phyloP scores from a whole-genome alignment of 1,140 invertebrate genomes.

The Tetramorium alpestre region DNA sequence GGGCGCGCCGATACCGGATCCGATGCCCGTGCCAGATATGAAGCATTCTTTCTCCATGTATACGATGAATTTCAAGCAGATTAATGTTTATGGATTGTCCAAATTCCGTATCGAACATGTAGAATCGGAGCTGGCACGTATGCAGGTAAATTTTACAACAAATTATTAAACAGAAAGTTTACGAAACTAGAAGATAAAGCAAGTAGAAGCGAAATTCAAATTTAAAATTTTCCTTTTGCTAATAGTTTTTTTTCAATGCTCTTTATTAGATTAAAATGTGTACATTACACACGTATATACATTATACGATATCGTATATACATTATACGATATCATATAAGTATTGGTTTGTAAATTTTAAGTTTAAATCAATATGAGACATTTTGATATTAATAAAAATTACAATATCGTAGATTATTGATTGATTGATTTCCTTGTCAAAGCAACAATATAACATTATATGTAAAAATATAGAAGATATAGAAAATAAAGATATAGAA shows the following conservation, averaged over 20 bases:
- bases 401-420: neutral
- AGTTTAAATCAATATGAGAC: too few species aligned
- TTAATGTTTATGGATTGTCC: constrained; percentile 90
- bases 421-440: neutral
- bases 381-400: too few species aligned
- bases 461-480: too few species aligned
- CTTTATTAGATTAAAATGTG: neutral
- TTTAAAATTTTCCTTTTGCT: neutral
- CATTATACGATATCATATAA: neutral
- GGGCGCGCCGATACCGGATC: constrained; percentile 91
- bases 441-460: neutral
- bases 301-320: neutral
- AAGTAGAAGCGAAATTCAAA: neutral
- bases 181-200: neutral
- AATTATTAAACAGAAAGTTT: neutral
- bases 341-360: too few species aligned
- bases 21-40: constrained; percentile 92
- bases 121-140: constrained; percentile 88
- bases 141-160: constrained; percentile 86
- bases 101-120: constrained; percentile 91
- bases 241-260: neutral
- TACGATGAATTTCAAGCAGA: constrained; percentile 90
- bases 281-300: neutral
- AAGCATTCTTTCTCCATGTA: constrained; percentile 90
- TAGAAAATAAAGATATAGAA: neutral